phyloP scores from a whole-genome alignment of 2,888 invertebrate genomes.

The Macrosoma leucophasiata region DNA sequence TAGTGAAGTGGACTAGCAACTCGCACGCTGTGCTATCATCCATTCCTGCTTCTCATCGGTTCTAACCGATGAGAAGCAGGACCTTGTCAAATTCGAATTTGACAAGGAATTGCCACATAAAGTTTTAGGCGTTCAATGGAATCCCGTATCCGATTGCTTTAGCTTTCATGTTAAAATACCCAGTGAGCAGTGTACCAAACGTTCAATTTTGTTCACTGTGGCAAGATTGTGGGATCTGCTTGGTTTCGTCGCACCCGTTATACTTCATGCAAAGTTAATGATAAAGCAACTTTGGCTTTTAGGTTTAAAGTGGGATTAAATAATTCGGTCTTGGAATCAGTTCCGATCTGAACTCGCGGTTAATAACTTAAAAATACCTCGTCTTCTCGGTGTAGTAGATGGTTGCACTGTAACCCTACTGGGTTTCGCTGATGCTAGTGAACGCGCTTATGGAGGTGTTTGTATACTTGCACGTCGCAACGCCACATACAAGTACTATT shows the following conservation, averaged over 20 bases:
- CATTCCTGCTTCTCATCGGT: neutral
- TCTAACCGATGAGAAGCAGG: neutral
- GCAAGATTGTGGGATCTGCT: neutral
- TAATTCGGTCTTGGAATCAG: neutral
- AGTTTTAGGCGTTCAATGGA: neutral
- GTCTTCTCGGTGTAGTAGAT: neutral
- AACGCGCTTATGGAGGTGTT: conserved; percentile 3
- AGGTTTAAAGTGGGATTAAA: neutral
- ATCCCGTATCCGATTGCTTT: neutral
- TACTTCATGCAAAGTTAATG: neutral
- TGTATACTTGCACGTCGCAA: neutral
- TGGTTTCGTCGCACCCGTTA: neutral
- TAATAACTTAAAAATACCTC: neutral
- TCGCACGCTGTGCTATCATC: neutral
- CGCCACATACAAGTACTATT: neutral
- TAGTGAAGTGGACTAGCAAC: neutral
- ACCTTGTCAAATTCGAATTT: neutral
- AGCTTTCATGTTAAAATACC: no score
- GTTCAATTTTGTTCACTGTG: neutral
- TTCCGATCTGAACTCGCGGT: neutral
- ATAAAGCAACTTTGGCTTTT: no score
- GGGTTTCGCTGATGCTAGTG: conserved; percentile 1
- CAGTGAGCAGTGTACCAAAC: neutral
- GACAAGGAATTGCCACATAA: no score
- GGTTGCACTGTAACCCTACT: neutral